A percentile compares a stretch with the other conserved stretches of the same genome.
Evolutionary conservation across 2,888 invertebrate genomes (phyloP).

Genomic region (Diaperis boleti): DNA sequence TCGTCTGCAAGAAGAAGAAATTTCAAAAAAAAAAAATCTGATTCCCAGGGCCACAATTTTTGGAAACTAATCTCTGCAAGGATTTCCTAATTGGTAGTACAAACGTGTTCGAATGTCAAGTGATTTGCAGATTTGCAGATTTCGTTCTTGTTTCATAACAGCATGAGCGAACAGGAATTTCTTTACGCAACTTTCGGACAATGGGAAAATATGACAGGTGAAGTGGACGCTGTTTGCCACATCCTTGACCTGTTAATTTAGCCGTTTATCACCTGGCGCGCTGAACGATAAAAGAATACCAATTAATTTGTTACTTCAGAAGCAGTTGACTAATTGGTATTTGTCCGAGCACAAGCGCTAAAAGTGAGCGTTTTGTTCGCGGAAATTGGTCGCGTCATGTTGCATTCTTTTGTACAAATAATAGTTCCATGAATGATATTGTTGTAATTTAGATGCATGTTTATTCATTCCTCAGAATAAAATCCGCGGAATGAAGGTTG

Average conservation of each 20-base stretch:
- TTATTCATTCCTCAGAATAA: not conserved
- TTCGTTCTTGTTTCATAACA: not conserved
- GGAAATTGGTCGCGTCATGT: conserved; percentile 19
- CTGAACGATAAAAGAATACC: not conserved
- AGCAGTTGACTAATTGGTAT: not conserved
- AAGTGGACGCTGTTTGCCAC: conserved; percentile 7
- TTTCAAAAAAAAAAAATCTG: conserved; percentile 3
- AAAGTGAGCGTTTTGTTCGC: conserved; percentile 11
- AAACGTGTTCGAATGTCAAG: conserved; percentile 32
- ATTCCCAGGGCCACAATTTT: conserved; percentile 31
- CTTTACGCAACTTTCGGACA: conserved; percentile 17
- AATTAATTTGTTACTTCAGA: not conserved
- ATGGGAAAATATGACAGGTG: conserved; percentile 25
- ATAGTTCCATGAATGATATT: conserved; percentile 2
- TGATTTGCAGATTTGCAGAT: conserved; percentile 13
- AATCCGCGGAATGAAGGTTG: not conserved
- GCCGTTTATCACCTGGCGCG: not conserved
- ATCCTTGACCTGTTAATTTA: conserved; percentile 22
- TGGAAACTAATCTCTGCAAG: conserved; percentile 22
- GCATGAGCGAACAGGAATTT: conserved; percentile 10
- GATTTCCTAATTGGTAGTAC: conserved; percentile 32
- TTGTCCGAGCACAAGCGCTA: conserved; percentile 8
- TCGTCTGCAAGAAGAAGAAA: conserved; percentile 46
- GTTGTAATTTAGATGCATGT: not conserved
- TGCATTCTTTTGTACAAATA: conserved; percentile 8